phyloP scores from a whole-genome alignment of 2,888 invertebrate species.

The Linyphia triangularis region DNA sequence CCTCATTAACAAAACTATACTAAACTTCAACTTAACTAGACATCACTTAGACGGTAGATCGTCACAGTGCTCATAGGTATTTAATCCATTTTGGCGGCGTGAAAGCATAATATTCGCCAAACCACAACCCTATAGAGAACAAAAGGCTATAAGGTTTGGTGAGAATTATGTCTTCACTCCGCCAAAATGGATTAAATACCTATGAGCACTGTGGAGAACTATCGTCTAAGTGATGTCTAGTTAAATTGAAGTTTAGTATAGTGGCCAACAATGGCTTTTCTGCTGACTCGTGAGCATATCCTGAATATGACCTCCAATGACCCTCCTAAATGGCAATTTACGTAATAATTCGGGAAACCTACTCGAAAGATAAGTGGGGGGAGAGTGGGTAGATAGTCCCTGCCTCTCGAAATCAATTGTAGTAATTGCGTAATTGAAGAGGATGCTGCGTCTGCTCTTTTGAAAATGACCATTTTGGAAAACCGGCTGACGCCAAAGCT shows the following conservation, averaged over 20 bases:
- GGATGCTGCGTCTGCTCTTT: background rate
- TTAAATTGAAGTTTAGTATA: no score
- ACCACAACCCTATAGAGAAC: background rate
- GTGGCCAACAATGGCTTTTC: conserved; percentile 6
- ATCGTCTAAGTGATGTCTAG: no score
- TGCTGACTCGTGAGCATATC: background rate
- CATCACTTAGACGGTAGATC: no score
- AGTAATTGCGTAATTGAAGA: conserved; percentile 49
- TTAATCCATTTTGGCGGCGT: no score
- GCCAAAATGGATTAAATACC: no score
- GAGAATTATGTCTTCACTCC: no score
- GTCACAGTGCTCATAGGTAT: no score
- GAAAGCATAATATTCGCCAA: no score
- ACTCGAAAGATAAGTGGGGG: conserved; percentile 5
- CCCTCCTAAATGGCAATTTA: conserved; percentile 21
- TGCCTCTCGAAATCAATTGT: conserved; percentile 43
- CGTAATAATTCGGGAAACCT: conserved; percentile 31
- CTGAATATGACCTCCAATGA: conserved; percentile 31
- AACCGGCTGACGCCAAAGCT: conserved; percentile 17
- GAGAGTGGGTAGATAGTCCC: background rate
- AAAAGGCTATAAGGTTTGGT: no score
- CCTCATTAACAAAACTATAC: no score
- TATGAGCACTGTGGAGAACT: no score
- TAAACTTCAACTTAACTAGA: no score
- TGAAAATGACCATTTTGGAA: conserved; percentile 28